These are phyloP conservation scores for Dichetophora obliterata DNA, from an alignment of 2,888 invertebrate genomes.

Conservation along the genomic window DNA sequence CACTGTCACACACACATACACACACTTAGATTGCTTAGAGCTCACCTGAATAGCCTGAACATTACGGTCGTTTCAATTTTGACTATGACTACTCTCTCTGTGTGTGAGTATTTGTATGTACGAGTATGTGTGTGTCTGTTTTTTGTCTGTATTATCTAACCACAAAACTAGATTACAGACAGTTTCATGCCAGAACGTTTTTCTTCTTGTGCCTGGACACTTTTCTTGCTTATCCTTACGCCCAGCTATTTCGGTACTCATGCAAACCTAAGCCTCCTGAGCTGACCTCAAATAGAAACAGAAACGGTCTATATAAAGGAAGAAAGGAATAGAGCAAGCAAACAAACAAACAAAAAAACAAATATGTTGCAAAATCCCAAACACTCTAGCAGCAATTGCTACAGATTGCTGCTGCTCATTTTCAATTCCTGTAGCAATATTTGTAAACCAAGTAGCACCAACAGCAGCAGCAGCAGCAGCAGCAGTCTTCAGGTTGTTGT, in stretches of 20 bases:
- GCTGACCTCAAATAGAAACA: background rate
- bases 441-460: background rate
- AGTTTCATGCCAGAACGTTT: conserved; percentile 15
- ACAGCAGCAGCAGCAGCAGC: background rate
- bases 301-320: background rate
- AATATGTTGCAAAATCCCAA: background rate
- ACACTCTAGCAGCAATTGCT: background rate
- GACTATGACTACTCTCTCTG: background rate
- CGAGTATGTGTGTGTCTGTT: background rate
- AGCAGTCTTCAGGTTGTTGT: background rate
- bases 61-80: background rate
- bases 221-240: conserved; percentile 1
- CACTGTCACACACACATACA: background rate
- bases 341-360: background rate
- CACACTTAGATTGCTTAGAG: background rate
- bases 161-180: conserved; percentile 31
- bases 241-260: background rate
- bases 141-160: conserved; percentile 1
- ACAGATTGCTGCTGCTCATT: conserved; percentile 30
- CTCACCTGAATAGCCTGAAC: conserved; percentile 2
- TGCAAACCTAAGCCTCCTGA: background rate
- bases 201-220: background rate
- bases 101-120: background rate
- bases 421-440: conserved; percentile 15
- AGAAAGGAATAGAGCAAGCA: background rate